Evolutionary conservation across 2,113 vertebrate species (phyloP).

Genomic region (Vulpes ferrilata): DNA sequence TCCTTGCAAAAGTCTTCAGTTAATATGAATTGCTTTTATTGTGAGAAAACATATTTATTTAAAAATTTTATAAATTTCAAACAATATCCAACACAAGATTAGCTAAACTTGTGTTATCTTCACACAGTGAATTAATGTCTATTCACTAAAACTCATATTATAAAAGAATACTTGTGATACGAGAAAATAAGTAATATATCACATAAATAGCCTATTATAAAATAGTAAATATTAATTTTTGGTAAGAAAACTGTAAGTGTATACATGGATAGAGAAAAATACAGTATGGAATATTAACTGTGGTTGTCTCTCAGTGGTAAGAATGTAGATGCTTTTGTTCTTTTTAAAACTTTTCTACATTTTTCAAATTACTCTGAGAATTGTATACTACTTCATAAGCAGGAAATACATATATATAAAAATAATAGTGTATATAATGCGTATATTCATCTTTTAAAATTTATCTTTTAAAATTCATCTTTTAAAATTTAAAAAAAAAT

Average conservation of each 20-base stretch:
- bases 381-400: not conserved
- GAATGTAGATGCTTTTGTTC: not conserved
- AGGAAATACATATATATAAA: not conserved
- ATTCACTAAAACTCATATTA: not conserved
- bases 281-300: slow-evolving; percentile 17
- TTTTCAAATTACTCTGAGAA: slow-evolving; percentile 10
- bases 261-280: not conserved
- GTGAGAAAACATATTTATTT: slow-evolving; percentile 25
- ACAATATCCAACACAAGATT: slow-evolving; percentile 9
- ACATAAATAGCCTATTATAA: slow-evolving; percentile 10
- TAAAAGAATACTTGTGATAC: not conserved
- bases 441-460: not conserved
- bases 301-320: not conserved
- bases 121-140: not conserved
- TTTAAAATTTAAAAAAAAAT: not conserved
- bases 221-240: slow-evolving; percentile 24
- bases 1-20: not conserved
- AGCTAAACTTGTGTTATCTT: not conserved
- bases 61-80: slow-evolving; percentile 50
- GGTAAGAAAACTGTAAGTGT: not conserved
- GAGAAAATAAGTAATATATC: not conserved
- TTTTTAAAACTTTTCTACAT: not conserved
- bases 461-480: not conserved
- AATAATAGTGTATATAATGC: not conserved
- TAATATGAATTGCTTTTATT: slow-evolving; percentile 47